Base-by-base conservation (phyloP, 2,888 invertebrate genomes). In the Cephus rjabovi region DNA sequence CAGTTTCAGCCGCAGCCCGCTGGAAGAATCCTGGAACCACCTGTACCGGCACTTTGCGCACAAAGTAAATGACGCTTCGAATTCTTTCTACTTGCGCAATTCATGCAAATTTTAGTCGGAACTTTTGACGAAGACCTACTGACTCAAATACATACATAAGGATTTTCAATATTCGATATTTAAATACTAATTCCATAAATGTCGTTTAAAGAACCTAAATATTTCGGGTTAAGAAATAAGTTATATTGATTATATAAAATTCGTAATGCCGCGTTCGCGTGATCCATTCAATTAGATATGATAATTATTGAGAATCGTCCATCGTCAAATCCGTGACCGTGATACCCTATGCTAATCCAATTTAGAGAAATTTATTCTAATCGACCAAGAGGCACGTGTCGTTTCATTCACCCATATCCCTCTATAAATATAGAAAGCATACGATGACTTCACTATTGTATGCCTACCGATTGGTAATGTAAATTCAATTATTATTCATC, bases 21-120 rank as follows among this genome's bases (percentile, higher is more conserved):
- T 88, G 96, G 96, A 40, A 94, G 96, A 83, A 95, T 96, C 88
- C 92, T 97, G 86, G 97, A 97, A 90, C 95, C 96, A 15, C 97
- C 97, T 4, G 94, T 95, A 80, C 96, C 97, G 30, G 93, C 94
- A 34, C 93, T 95, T 73, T 97, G 97, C 87, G 95, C 96, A 30
- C 95, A 96, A 91, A 94, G 97, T 96, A 93, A 96, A 94, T 94
- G 33, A 31, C 23, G 23, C 23, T 56, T 56, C 23, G 56, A 23
- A 56, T 56, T 56, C 23, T 56, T 56, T 23, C 23, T 23, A 23
- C 56, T 56, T 23, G 23, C 23, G 15, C 23, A 56, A 56, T 56
- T 56, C 23, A 56, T 56, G 56, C 23, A 56, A 56, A 56, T 9
- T 9, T 56, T 56, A 56, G 23, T 56, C 0, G 2, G 23, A 56